phyloP scores from a whole-genome alignment of 2,888 invertebrate genomes.

The Oeneis ivallda region DNA sequence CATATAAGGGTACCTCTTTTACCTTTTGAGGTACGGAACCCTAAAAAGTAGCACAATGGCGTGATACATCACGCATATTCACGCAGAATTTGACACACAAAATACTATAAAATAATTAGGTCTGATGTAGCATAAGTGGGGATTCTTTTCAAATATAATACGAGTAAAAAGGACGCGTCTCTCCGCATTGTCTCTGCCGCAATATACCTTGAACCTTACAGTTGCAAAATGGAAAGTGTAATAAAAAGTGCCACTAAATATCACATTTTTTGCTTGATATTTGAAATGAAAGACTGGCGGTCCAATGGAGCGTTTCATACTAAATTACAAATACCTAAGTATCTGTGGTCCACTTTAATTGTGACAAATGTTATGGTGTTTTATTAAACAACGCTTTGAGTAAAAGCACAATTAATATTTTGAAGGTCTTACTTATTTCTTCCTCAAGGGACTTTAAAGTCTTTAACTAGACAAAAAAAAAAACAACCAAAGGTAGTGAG shows the following conservation, averaged over 20 bases:
- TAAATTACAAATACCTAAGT: constrained; percentile 31
- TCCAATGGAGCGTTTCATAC: constrained; percentile 39
- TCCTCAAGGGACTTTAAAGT: neutral
- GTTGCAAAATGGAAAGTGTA: constrained; percentile 36
- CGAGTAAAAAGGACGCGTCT: neutral
- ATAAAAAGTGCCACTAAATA: constrained; percentile 30
- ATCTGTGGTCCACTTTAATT: constrained; percentile 3
- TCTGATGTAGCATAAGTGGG: too few species aligned
- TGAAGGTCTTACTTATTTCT: neutral
- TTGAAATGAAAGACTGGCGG: constrained; percentile 35
- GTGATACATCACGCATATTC: too few species aligned
- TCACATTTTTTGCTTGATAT: constrained; percentile 30
- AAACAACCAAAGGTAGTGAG: too few species aligned
- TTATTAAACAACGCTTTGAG: neutral
- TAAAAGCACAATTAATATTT: neutral
- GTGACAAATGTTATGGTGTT: constrained; percentile 8
- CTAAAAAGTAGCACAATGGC: too few species aligned
- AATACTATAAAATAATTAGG: too few species aligned
- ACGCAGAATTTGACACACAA: too few species aligned
- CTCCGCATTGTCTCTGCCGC: neutral
- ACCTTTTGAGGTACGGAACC: too few species aligned
- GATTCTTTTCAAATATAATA: too few species aligned
- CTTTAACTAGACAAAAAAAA: too few species aligned
- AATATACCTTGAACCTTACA: constrained; percentile 2
- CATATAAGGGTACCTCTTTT: too few species aligned